Base-by-base conservation (phyloP, 2,113 vertebrate genomes). In the Mastomys natalensis region DNA sequence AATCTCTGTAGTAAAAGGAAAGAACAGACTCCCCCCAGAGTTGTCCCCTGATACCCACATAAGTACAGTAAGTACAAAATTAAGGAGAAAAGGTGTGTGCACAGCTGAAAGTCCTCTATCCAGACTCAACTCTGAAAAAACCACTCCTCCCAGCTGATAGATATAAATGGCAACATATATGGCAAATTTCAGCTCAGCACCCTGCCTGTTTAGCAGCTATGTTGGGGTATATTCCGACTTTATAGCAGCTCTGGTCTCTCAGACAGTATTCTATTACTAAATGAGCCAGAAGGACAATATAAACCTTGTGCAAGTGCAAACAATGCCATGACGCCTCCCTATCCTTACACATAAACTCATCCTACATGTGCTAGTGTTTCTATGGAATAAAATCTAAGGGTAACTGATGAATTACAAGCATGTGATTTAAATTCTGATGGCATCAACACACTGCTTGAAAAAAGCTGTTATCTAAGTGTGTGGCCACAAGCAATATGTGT, bases 241-340 rank as follows among this genome's bases (percentile, higher is more conserved):
- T 80, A 16, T 68, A 91, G 29, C 81, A 89, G 60, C 43, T 91
- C 68, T 73, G 45, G 2, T 26, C 77, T 55, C 66, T 89, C 86
- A 15, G 5, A 43, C 29, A 62, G 72, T 74, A 58, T 84, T 78
- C 51, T 70, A 43, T 53, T 82, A 89, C 1, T 82, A 21, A 87
- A 72, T 60, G 51, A 34, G 91, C 12, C 4, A 81, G 53, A 58
- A 82, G 48, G 93, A 86, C 17, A 85, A 53, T 51, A 96, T 37
- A 91, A 77, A 91, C 64, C 43, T 51, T 94, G 80, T 92, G 37
- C 72, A 88, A 64, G 31, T 94, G 93, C 51, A 91, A 94, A 91
- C n/a, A 95, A 86, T 17, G 68, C 74, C 90, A 53, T 26, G 91
- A 37, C 45, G 1, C 12, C 29, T 15, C 40, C 62, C 73, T 82